These are phyloP conservation scores for Microcebus griseorufus DNA, from an alignment of 2,113 vertebrate species.

Conservation along the genomic window DNA sequence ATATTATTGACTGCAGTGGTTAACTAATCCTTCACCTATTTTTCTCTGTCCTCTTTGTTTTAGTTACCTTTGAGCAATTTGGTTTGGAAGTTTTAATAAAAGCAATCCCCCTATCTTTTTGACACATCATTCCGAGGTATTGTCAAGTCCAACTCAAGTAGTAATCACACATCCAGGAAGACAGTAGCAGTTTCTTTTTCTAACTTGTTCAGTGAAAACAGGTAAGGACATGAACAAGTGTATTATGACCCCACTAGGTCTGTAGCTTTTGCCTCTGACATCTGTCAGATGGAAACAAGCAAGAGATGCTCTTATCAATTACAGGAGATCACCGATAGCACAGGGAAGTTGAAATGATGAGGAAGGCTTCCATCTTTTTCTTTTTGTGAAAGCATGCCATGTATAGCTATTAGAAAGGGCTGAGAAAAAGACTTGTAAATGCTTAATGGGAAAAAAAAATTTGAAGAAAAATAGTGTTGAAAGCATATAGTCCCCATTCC, in stretches of 20 bases:
- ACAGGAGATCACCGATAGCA: conserved; percentile 87
- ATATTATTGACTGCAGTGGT: background rate
- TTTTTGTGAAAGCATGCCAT: conserved; percentile 61
- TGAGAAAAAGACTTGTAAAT: conserved; percentile 60
- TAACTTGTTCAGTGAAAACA: conserved; percentile 88
- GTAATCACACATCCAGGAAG: conserved; percentile 81
- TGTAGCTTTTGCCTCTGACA: conserved; percentile 87
- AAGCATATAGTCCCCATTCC: background rate
- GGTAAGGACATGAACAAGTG: conserved; percentile 85
- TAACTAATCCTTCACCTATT: background rate
- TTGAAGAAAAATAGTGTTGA: background rate
- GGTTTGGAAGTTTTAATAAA: background rate
- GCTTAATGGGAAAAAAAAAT: background rate
- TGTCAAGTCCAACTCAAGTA: conserved; percentile 82
- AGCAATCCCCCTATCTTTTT: conserved; percentile 44
- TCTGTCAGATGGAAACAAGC: conserved; percentile 89
- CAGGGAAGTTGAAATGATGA: conserved; percentile 83
- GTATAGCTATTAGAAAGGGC: conserved; percentile 61
- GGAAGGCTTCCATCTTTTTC: conserved; percentile 83
- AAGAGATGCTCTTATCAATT: conserved; percentile 89
- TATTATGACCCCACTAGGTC: conserved; percentile 82
- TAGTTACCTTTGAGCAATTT: conserved; percentile 45
- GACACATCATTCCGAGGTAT: conserved; percentile 65
- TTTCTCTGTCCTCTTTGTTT: background rate
- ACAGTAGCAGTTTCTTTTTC: conserved; percentile 84